phyloP scores from a whole-genome alignment of 2,888 invertebrate species.

The Drosophila nigritarsus region DNA sequence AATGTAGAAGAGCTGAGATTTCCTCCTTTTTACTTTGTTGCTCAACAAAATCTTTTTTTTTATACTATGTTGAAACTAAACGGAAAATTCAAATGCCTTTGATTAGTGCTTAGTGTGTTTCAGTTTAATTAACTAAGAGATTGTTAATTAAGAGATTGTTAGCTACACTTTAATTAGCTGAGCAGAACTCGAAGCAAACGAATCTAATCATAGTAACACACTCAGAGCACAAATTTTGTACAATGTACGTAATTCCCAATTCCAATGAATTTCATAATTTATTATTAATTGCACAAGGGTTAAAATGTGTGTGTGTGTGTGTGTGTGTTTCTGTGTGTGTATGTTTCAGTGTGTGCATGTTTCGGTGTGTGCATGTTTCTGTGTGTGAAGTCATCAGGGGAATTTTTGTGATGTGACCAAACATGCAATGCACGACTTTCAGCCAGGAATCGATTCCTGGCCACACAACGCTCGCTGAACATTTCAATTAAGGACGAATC shows the following conservation, averaged over 20 bases:
- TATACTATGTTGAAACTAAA: background rate
- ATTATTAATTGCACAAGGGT: slow-evolving; percentile 66
- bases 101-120: slow-evolving; percentile 15
- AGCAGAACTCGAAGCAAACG: slow-evolving; percentile 19
- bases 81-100: slow-evolving; percentile 20
- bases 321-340: background rate
- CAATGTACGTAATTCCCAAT: slow-evolving; percentile 34
- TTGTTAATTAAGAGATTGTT: slow-evolving; percentile 7
- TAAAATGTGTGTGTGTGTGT: slow-evolving; percentile 11
- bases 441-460: slow-evolving; percentile 3
- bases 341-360: background rate
- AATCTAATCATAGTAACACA: slow-evolving; percentile 38
- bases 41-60: background rate
- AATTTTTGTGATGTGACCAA: slow-evolving; percentile 28
- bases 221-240: slow-evolving; percentile 26
- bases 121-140: slow-evolving; percentile 40
- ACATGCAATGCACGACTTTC: slow-evolving; percentile 41
- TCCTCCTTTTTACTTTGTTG: background rate
- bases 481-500: slow-evolving; percentile 69
- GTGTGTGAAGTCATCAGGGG: slow-evolving; percentile 18
- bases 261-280: slow-evolving; percentile 75
- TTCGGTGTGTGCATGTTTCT: background rate
- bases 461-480: slow-evolving; percentile 58
- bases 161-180: slow-evolving; percentile 24
- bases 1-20: too few species aligned